Evolutionary conservation across 2,113 vertebrate genomes (phyloP).

Genomic region (Phyllopteryx taeniolatus): DNA sequence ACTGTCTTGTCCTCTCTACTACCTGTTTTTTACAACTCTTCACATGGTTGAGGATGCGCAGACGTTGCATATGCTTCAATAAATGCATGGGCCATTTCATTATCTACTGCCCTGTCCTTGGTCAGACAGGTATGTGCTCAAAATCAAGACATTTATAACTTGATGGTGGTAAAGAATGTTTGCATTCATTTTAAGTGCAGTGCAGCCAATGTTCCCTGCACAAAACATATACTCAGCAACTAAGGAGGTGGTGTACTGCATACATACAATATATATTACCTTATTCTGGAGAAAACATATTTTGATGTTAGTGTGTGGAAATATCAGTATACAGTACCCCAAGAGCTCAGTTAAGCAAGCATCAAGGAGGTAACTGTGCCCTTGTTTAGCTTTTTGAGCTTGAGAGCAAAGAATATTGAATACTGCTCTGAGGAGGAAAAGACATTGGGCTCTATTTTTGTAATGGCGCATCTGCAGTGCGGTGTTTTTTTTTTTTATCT

Average conservation of each 20-base stretch:
- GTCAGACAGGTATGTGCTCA: slow-evolving; percentile 40
- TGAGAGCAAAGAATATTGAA: not conserved
- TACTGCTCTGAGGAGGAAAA: not conserved
- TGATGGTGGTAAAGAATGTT: not conserved
- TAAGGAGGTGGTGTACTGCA: not conserved
- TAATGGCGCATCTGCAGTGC: no score
- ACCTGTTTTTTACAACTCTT: slow-evolving; percentile 30
- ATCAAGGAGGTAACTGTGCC: not conserved
- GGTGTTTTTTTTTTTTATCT: no score
- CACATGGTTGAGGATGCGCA: slow-evolving; percentile 22
- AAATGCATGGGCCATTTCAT: slow-evolving; percentile 51
- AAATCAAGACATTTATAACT: slow-evolving; percentile 3
- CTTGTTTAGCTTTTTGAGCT: not conserved
- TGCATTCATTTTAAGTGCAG: not conserved
- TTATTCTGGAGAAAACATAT: not conserved
- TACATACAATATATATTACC: not conserved
- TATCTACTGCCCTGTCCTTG: slow-evolving; percentile 44
- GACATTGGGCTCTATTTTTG: no score
- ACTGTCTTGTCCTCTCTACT: slow-evolving; percentile 23
- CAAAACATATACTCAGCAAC: not conserved
- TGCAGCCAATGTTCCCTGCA: not conserved
- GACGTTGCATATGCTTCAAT: slow-evolving; percentile 45
- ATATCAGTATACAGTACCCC: not conserved
- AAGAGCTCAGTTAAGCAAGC: not conserved
- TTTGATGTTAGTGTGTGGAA: not conserved